These are phyloP conservation scores for Dasypolia templi DNA, from an alignment of 2,888 invertebrate species.

Conservation along the genomic window DNA sequence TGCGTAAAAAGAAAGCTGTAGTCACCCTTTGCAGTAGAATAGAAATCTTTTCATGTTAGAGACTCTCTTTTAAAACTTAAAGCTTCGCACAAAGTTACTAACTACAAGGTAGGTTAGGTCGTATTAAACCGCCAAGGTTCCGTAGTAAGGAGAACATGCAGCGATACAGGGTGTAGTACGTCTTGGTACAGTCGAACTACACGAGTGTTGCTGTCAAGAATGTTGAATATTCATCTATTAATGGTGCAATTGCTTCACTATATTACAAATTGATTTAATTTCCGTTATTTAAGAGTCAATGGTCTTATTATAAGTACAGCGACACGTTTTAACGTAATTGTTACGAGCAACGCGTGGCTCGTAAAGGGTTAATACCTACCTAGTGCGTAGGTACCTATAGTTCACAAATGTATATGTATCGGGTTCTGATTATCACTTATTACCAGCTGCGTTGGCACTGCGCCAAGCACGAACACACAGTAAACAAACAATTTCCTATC, in stretches of 20 bases:
- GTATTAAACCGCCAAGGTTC: constrained; percentile 55
- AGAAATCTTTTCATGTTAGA: background rate
- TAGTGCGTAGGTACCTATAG: constrained; percentile 16
- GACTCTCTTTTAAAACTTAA: constrained; percentile 2
- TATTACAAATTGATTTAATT: constrained; percentile 52
- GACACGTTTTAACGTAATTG: constrained; percentile 48
- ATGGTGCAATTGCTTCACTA: constrained; percentile 47
- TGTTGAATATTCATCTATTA: constrained; percentile 52
- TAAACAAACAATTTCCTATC: constrained; percentile 18
- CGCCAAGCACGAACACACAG: constrained; percentile 31
- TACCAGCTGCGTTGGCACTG: constrained; percentile 26
- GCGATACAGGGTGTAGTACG: constrained; percentile 56
- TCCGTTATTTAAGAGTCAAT: constrained; percentile 44
- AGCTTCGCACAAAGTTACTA: background rate
- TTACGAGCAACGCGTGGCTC: constrained; percentile 34
- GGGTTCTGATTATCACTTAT: constrained; percentile 42
- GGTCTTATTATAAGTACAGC: constrained; percentile 27
- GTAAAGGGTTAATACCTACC: constrained; percentile 9
- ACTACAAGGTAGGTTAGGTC: constrained; percentile 52
- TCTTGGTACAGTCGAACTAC: constrained; percentile 45
- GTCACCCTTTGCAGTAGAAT: background rate
- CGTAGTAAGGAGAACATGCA: constrained; percentile 42
- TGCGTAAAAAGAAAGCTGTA: background rate
- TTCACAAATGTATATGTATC: constrained; percentile 34
- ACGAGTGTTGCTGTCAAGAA: constrained; percentile 25